Conservation (phyloP, 2,113 vertebrate species). For the Megaceryle maxima region DNA sequence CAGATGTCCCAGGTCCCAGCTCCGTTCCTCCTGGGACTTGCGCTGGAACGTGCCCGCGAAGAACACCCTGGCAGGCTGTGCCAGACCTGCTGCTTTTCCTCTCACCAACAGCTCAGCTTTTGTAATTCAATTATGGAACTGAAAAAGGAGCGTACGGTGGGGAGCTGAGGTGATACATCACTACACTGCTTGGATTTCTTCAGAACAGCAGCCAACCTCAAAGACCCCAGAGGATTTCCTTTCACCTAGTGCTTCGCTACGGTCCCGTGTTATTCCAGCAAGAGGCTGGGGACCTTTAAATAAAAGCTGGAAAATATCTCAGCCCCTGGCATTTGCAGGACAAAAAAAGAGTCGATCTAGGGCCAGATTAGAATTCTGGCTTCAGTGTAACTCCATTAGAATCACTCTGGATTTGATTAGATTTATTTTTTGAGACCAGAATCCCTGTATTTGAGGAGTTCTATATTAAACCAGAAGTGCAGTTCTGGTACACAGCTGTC, state of each 20-base stretch:
- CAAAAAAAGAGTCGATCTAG: neutral
- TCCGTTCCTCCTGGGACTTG: neutral
- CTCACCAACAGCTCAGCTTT: slow-evolving; percentile 27
- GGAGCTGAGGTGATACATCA: neutral
- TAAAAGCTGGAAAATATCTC: slow-evolving; percentile 6
- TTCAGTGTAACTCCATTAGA: neutral
- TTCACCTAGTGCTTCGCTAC: neutral
- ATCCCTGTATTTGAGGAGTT: neutral
- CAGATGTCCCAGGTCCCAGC: slow-evolving; percentile 42
- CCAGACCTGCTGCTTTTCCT: slow-evolving; percentile 33
- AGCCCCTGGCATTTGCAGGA: neutral
- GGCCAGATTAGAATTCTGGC: slow-evolving; percentile 2
- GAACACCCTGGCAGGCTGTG: neutral
- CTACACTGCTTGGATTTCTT: neutral
- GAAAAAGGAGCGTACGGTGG: neutral
- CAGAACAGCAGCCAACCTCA: slow-evolving; percentile 1
- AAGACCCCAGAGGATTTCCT: neutral
- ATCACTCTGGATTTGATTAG: slow-evolving; percentile 41
- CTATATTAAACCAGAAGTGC: neutral
- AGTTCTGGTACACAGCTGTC: neutral
- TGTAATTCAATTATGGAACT: slow-evolving; percentile 27
- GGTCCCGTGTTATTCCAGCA: neutral
- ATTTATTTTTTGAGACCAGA: neutral
- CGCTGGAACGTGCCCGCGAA: neutral
- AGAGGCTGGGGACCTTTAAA: neutral